Evolutionary conservation across 30 jellyfish, hydroid and myxozoan genomes (phyloP), one percentile per base, ranked within the genome.

Genomic region (Rhopilema esculentum): DNA sequence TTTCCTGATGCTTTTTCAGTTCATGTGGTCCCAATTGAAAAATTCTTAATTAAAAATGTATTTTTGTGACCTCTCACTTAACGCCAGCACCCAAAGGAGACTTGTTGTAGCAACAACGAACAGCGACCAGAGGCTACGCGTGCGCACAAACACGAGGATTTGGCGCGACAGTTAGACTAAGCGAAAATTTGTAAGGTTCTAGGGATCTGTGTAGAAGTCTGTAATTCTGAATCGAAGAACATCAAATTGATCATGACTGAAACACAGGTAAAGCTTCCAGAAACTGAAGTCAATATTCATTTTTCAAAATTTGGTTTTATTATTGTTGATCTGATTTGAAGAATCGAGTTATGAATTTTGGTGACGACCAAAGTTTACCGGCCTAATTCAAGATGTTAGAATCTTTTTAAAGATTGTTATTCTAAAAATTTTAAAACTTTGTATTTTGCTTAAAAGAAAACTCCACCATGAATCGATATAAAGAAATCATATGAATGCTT

Each of bases 171-270:
- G 57, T 40, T 40, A 12, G 12, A 12, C 6, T 2, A 40, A 40
- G 57, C 12, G 6, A 12, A 40, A 12, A 6, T 40, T 40, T 6
- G 12, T 2, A 12, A 40, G 12, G 12, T 40, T 40, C 57, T 2
- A 12, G 57, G 12, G 57, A 6, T 40, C 12, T 2, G 6, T 40
- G 57, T 2, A 40, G 57, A 40, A 40, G 12, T 2, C 57, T 40
- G 57, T 40, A 12, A 12, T 40, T n/a, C 9, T 40, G n/a, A 73
- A 78, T 78, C 88, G 31, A 7, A 19, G n/a, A n/a, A 61, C 4
- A 78, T 78, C 88, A 18, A 26, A 4, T 21, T 6, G 49, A 62
- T 78, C 88, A 78, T 78, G 88, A n/a, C 88, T 17, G 88, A 78
- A 49, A 21, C 79, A 27, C 79, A 78, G 88, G 88, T 61, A 28